phyloP scores from a whole-genome alignment of 2,888 invertebrate genomes.

The Dendrolimus houi region DNA sequence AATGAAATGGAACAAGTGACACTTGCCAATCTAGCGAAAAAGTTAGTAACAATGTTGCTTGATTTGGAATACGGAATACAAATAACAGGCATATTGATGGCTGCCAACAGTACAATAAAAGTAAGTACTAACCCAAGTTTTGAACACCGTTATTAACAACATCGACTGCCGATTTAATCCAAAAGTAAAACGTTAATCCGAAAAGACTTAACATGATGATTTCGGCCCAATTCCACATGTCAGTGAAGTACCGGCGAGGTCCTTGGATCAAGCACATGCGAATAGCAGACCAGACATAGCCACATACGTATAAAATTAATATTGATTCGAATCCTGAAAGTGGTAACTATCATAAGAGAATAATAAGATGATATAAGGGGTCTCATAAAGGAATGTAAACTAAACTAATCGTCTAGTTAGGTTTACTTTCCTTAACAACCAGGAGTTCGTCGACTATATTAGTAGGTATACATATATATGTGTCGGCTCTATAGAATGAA shows the following conservation, averaged over 20 bases:
- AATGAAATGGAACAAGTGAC: too few species aligned
- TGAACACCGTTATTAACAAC: conserved; percentile 25
- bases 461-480: too few species aligned
- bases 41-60: too few species aligned
- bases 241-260: conserved; percentile 70
- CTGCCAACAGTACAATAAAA: background rate
- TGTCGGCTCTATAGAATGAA: too few species aligned
- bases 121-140: conserved; percentile 3
- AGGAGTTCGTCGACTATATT: too few species aligned
- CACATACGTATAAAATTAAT: conserved; percentile 68
- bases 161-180: conserved; percentile 77
- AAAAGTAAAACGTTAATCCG: conserved; percentile 76
- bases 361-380: too few species aligned
- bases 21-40: too few species aligned
- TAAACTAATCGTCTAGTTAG: too few species aligned
- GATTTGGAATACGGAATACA: background rate
- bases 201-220: conserved; percentile 77
- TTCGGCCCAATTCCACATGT: conserved; percentile 80
- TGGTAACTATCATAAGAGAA: too few species aligned
- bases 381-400: too few species aligned
- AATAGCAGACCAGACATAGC: conserved; percentile 72
- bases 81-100: background rate
- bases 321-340: conserved; percentile 29
- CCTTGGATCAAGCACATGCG: conserved; percentile 76
- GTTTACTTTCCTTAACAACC: too few species aligned